Conservation (phyloP, 2,888 invertebrate species). For the Steinernema scapterisci region DNA sequence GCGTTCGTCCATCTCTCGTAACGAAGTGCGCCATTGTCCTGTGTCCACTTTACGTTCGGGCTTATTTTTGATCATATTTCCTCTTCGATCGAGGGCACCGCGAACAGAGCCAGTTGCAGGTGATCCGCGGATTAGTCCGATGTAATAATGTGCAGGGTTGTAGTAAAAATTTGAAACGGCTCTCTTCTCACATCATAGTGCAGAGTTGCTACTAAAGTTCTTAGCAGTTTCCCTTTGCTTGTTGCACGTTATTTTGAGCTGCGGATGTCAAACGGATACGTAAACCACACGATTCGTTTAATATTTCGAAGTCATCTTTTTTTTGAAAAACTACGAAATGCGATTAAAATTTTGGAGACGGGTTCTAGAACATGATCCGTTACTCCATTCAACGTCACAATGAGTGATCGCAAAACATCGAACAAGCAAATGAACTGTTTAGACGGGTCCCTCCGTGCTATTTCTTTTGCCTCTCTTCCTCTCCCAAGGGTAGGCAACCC, state of each 20-base stretch:
- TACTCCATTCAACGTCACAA: not conserved
- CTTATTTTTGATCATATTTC: not conserved
- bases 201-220: no score
- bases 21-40: not conserved
- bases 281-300: no score
- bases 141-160: slow-evolving; percentile 19
- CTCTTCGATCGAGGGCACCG: not conserved
- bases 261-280: no score
- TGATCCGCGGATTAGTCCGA: not conserved
- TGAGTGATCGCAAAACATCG: slow-evolving; percentile 9
- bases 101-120: not conserved
- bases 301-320: no score
- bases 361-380: not conserved
- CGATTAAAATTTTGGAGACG: no score
- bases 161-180: no score
- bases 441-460: not conserved
- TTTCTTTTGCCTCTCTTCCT: not conserved
- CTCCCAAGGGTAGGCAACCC: not conserved
- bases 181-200: no score
- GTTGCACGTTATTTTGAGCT: no score
- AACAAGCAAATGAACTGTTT: not conserved
- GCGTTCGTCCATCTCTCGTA: slow-evolving; percentile 2
- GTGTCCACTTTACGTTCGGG: not conserved
- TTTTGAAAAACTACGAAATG: no score
- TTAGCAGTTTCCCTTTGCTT: no score